Base-by-base conservation (phyloP, 37 sponge, comb jelly and placozoan species). In the Amphimedon queenslandica region DNA sequence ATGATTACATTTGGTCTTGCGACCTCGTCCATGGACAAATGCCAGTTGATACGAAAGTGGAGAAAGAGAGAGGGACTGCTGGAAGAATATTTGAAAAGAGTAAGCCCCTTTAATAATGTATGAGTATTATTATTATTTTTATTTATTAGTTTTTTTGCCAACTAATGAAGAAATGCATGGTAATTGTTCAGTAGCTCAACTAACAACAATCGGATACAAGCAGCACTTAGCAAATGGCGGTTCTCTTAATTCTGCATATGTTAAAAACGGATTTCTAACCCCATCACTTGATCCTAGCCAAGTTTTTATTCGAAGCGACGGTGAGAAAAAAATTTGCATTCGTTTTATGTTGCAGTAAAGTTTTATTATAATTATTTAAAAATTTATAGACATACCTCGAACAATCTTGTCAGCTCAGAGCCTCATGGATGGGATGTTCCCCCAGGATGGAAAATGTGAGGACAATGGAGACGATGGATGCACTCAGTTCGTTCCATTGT, bases 381-480 rank as follows among this genome's bases (percentile, higher is more conserved):
- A 47, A 47, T 47, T 16, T 66, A 3, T 30, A 66, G 81, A 71
- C 63, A 38, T 33, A 23, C 66, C 73, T 1, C 58, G 81, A 11
- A 80, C 81, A 34, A 53, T 64, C 20, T 41, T 72, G 81, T 80
- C 81, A 36, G 81, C 81, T 47, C 65, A 80, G 66, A 29, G 55
- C 1, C 40, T 80, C n/a, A 72, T 80, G 33, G 56, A 72, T 20
- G 81, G 66, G 4, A 80, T 80, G 81, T 80, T 51, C 39, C 81
- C 81, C 29, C 64, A 56, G 4, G 34, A 72, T 35, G 67, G 40
- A 11, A 51, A 64, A 23, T 4, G n/a, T n/a, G n/a, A n/a, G n/a
- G n/a, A n/a, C n/a, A n/a, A n/a, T n/a, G 13, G 13, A 8, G 13
- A 47, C 8, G 8, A 8, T 47, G 53, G 53, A 47, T 18, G 0